Percentiles rank a stretch among this genome's conserved stretches.
Conservation (phyloP, 2,113 vertebrate species). For the Phoxinus phoxinus region DNA sequence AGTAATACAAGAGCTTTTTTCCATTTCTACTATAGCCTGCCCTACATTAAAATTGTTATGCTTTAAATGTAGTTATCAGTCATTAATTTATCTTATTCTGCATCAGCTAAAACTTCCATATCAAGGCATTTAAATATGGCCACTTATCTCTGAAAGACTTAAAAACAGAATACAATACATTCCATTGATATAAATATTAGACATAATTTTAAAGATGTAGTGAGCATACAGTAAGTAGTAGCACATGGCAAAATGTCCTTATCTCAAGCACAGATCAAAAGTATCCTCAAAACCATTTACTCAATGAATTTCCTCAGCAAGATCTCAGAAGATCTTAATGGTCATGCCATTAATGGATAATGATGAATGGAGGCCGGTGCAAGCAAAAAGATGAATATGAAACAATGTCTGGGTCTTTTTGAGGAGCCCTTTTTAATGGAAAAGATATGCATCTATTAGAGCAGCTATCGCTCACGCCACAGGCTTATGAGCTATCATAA, state of each 20-base stretch:
- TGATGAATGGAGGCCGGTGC: not conserved
- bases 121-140: not conserved
- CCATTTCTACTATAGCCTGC: not conserved
- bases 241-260: not conserved
- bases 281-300: not conserved
- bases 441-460: constrained; percentile 57
- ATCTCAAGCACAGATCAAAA: not conserved
- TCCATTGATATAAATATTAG: not conserved
- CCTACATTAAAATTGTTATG: not conserved
- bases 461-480: constrained; percentile 15
- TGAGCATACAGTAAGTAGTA: too few relatives aligned
- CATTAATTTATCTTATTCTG: not conserved
- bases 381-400: not conserved
- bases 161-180: not conserved
- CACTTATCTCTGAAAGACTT: not conserved
- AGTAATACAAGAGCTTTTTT: not conserved
- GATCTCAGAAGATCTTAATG: constrained; percentile 17
- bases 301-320: not conserved
- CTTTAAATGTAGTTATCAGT: not conserved
- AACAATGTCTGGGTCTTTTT: not conserved
- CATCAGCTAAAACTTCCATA: not conserved
- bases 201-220: not conserved
- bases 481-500: constrained; percentile 11
- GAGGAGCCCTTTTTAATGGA: not conserved
- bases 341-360: not conserved